Evolutionary conservation across 2,797 vertebrate genomes (phyloP).

Genomic region (Enteromius trimaculatus): DNA sequence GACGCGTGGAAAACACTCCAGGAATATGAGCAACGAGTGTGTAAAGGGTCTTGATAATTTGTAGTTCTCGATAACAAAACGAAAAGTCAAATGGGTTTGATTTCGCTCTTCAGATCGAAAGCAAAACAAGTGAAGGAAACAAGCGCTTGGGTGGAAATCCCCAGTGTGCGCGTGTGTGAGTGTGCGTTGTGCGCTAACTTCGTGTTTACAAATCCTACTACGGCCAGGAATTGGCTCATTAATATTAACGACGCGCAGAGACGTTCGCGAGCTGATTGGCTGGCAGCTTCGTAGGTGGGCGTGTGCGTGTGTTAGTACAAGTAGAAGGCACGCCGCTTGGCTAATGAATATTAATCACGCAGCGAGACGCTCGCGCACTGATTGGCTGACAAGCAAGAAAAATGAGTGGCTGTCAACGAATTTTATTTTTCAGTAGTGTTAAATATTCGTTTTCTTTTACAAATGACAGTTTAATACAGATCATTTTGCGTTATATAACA

Average conservation of each 20-base stretch:
- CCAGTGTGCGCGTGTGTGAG: conserved; percentile 60
- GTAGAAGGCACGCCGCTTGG: neutral
- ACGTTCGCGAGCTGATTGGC: conserved; percentile 72
- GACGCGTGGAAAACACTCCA: conserved; percentile 30
- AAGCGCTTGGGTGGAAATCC: conserved; percentile 84
- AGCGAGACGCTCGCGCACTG: conserved; percentile 66
- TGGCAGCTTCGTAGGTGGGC: conserved; percentile 25
- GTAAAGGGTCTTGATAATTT: conserved; percentile 35
- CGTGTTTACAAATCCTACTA: conserved; percentile 28
- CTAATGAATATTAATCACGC: neutral
- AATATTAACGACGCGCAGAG: neutral
- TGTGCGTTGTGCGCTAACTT: conserved; percentile 12
- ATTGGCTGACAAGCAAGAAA: conserved; percentile 62
- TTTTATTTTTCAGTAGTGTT: neutral
- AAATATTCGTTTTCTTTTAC: neutral
- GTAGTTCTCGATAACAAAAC: conserved; percentile 77
- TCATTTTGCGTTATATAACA: neutral
- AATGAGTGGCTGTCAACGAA: neutral
- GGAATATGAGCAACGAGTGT: conserved; percentile 12
- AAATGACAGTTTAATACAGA: neutral
- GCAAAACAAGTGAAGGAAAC: conserved; percentile 93
- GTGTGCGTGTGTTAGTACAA: neutral
- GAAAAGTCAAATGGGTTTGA: conserved; percentile 82
- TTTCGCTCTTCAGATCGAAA: conserved; percentile 90
- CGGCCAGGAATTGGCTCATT: neutral